Conservation (phyloP, 2,888 invertebrate genomes). For the Liposcelis brunnea region DNA sequence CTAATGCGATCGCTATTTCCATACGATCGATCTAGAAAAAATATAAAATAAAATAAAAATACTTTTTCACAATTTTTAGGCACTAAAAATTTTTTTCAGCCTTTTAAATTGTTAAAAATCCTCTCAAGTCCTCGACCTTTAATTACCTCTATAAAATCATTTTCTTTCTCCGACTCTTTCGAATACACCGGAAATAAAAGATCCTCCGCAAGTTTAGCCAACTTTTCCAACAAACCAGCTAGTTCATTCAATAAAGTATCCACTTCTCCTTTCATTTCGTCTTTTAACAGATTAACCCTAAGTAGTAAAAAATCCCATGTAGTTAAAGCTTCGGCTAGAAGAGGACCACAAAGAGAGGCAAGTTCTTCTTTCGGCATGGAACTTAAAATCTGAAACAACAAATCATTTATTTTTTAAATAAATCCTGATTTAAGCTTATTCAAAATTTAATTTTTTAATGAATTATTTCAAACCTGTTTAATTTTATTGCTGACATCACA, state of each 20-base stretch:
- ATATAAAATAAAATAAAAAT: neutral
- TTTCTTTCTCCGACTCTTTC: neutral
- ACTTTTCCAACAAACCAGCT: neutral
- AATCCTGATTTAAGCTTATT: no score
- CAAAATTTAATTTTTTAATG: no score
- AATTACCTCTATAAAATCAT: neutral
- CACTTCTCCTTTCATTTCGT: neutral
- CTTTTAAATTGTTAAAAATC: no score
- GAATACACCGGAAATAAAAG: neutral
- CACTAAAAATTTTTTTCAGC: neutral
- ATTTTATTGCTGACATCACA: no score
- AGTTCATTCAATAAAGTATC: slow-evolving; percentile 1
- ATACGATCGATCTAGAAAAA: slow-evolving; percentile 1
- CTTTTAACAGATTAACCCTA: neutral
- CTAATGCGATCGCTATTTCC: slow-evolving; percentile 1
- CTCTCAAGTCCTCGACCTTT: neutral
- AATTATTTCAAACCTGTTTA: no score
- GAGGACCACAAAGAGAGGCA: neutral
- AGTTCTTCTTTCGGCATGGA: neutral
- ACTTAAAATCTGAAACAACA: slow-evolving; percentile 2
- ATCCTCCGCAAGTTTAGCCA: neutral
- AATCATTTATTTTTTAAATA: no score
- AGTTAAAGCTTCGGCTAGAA: slow-evolving; percentile 2
- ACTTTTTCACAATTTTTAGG: neutral
- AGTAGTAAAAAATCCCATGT: slow-evolving; percentile 1